These are phyloP conservation scores for Crematogaster levior DNA, from an alignment of 2,888 invertebrate species.

Conservation along the genomic window DNA sequence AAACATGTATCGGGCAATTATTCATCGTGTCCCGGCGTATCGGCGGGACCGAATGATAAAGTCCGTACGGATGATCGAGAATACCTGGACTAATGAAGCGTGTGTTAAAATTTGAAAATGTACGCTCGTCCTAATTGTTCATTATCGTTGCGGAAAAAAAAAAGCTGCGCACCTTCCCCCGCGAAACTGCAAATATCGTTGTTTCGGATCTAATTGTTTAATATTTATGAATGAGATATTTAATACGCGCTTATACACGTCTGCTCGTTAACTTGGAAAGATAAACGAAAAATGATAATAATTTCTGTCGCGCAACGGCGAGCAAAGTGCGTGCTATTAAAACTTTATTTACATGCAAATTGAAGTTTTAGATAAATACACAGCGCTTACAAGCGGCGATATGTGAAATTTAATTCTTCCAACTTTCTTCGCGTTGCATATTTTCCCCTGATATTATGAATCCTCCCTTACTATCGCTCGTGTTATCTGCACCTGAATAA, in stretches of 20 bases:
- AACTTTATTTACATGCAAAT: constrained; percentile 48
- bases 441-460: neutral
- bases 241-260: neutral
- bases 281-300: constrained; percentile 30
- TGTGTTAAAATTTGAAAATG: neutral
- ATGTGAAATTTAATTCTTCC: constrained; percentile 45
- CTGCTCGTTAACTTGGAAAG: constrained; percentile 26
- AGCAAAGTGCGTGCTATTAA: constrained; percentile 27
- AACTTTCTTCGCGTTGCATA: constrained; percentile 34
- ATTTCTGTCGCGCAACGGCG: constrained; percentile 33
- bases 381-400: constrained; percentile 31
- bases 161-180: neutral
- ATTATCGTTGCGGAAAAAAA: neutral
- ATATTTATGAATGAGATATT: constrained; percentile 44
- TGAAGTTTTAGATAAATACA: constrained; percentile 49
- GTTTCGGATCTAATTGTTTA: constrained; percentile 28
- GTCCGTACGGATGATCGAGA: neutral
- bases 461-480: neutral
- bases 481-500: constrained; percentile 21
- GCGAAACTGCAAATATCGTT: neutral
- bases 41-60: neutral
- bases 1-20: constrained; percentile 39
- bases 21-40: constrained; percentile 11
- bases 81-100: constrained; percentile 6
- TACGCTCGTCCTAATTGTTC: neutral